Percentiles rank a stretch among this genome's conserved stretches.
These are phyloP conservation scores for Australoheros scitulus DNA, from an alignment of 2,113 vertebrate genomes.

Conservation along the genomic window DNA sequence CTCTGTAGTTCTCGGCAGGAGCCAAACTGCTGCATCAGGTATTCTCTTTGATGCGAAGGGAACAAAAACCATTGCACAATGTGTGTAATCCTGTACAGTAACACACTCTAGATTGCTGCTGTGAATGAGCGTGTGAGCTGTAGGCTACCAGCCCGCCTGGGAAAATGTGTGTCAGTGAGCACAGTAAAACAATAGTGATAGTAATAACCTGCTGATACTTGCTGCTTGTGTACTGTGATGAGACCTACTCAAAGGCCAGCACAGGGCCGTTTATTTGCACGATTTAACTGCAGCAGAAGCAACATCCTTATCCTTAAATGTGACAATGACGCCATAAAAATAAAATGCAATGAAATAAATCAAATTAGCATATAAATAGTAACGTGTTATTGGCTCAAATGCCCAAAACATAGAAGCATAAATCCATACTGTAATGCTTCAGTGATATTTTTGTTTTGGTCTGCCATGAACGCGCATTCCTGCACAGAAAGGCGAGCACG, in stretches of 20 bases:
- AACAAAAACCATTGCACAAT: slow-evolving; percentile 55
- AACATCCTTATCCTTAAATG: not conserved
- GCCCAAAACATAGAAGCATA: not conserved
- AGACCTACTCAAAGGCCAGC: not conserved
- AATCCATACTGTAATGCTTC: not conserved
- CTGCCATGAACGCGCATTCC: slow-evolving; percentile 62
- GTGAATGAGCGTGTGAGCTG: not conserved
- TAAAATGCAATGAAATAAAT: not conserved
- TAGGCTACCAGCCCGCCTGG: not conserved
- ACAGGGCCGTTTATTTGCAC: not conserved
- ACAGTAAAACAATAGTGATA: not conserved
- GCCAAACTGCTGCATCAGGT: slow-evolving; percentile 66
- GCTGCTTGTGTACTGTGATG: not conserved
- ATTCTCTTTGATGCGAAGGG: slow-evolving; percentile 61
- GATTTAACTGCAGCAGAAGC: not conserved
- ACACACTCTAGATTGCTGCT: slow-evolving; percentile 30
- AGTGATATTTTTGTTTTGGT: not conserved
- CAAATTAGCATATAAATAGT: not conserved
- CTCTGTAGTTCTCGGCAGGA: slow-evolving; percentile 52
- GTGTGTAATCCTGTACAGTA: slow-evolving; percentile 32
- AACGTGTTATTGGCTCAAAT: not conserved
- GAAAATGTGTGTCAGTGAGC: slow-evolving; percentile 16
- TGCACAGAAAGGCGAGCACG: slow-evolving; percentile 44
- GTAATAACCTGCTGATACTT: not conserved
- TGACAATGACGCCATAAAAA: not conserved